Evolutionary conservation across 2,888 invertebrate species (phyloP).

Genomic region (Amiota mariae): DNA sequence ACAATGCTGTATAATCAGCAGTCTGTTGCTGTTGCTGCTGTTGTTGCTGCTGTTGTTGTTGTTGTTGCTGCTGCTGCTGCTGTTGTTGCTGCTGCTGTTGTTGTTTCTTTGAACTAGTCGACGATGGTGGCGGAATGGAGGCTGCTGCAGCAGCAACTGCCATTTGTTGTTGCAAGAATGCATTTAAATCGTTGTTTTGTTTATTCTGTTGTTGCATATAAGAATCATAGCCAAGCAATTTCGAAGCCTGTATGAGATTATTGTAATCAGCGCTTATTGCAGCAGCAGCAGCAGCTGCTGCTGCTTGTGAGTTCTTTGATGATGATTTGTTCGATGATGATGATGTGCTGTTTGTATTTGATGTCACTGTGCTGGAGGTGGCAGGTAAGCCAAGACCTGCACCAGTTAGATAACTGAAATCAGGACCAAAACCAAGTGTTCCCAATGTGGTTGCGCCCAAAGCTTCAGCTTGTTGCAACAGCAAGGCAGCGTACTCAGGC

Average conservation of each 20-base stretch:
- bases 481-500: constrained; percentile 72
- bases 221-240: constrained; percentile 71
- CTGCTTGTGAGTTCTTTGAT: constrained; percentile 49
- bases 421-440: constrained; percentile 70
- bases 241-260: constrained; percentile 71
- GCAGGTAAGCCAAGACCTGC: constrained; percentile 49
- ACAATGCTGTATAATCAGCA: constrained; percentile 69
- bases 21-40: constrained; percentile 64
- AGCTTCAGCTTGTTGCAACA: constrained; percentile 73
- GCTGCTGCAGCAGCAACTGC: constrained; percentile 66
- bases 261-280: constrained; percentile 70
- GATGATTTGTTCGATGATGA: constrained; percentile 55
- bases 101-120: constrained; percentile 47
- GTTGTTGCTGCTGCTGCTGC: constrained; percentile 53
- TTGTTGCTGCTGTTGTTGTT: constrained; percentile 58
- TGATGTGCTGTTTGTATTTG: constrained; percentile 36
- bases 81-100: constrained; percentile 53
- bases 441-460: constrained; percentile 72
- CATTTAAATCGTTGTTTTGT: constrained; percentile 68
- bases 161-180: constrained; percentile 72
- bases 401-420: constrained; percentile 71
- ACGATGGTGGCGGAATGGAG: constrained; percentile 55
- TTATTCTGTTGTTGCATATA: constrained; percentile 70
- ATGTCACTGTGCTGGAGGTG: constrained; percentile 30
- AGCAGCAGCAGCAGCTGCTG: constrained; percentile 65